phyloP scores from a whole-genome alignment of 2,113 vertebrate genomes.

The Chloebia gouldiae region DNA sequence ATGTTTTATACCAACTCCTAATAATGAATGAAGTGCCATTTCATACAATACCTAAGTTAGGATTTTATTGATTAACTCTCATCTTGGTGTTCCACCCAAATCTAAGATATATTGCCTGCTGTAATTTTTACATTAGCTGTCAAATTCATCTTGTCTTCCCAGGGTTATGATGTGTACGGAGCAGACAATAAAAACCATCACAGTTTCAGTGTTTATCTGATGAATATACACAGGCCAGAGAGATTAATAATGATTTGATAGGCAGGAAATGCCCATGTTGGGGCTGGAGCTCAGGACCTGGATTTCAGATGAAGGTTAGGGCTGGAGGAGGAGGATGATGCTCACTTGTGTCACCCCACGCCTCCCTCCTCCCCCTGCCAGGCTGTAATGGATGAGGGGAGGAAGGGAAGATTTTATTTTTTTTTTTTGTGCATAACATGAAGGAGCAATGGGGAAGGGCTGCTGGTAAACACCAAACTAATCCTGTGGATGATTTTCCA shows the following conservation, averaged over 20 bases:
- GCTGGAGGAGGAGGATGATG: not conserved
- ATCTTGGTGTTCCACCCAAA: conserved; percentile 88
- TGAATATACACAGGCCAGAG: conserved; percentile 61
- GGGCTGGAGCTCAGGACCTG: not conserved
- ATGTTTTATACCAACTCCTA: conserved; percentile 71
- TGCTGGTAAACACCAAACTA: not conserved
- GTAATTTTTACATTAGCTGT: conserved; percentile 95
- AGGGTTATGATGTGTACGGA: conserved; percentile 75
- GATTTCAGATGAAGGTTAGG: not conserved
- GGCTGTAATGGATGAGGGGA: not conserved
- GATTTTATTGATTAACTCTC: conserved; percentile 96
- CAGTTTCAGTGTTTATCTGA: conserved; percentile 62
- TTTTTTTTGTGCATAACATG: not conserved
- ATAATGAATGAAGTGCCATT: conserved; percentile 95
- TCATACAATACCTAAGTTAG: conserved; percentile 92
- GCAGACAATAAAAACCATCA: conserved; percentile 84
- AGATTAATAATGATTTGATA: conserved; percentile 59
- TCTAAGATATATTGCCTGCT: conserved; percentile 90
- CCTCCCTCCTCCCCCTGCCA: not conserved
- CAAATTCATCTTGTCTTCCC: conserved; percentile 92
- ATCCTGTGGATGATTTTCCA: not conserved
- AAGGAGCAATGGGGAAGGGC: not conserved
- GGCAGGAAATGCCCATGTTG: not conserved
- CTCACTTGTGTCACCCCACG: rapidly evolving
- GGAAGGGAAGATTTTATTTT: not conserved